Percentiles rank a stretch among this genome's conserved stretches.
Conservation (phyloP, 1,140 invertebrate species). For the Vollenhovia emeryi region DNA sequence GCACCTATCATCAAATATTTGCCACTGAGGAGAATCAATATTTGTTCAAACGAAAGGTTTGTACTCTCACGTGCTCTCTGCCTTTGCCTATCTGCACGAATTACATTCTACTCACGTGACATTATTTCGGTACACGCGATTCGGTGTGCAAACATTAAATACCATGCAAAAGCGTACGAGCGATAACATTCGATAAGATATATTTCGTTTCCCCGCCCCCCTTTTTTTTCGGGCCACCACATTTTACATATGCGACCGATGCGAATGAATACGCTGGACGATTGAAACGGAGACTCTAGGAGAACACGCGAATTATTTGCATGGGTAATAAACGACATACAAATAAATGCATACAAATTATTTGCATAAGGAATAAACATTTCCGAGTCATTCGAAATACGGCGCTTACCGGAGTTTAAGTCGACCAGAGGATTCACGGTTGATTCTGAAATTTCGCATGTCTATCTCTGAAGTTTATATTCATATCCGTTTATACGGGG, state of each 20-base stretch:
- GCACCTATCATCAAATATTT: conserved; percentile 61
- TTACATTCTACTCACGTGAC: conserved; percentile 52
- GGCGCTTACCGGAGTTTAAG: neutral
- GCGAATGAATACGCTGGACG: neutral
- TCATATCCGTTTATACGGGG: neutral
- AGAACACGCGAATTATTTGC: conserved; percentile 7
- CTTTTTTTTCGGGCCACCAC: neutral
- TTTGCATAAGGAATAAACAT: neutral
- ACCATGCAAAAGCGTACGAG: neutral
- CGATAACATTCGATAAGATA: neutral
- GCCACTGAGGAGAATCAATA: conserved; percentile 61
- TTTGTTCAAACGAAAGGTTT: conserved; percentile 60
- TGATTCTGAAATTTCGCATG: neutral
- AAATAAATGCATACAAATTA: conserved; percentile 21
- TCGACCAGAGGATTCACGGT: neutral
- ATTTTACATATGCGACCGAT: neutral
- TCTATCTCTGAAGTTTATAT: neutral
- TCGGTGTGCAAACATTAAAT: conserved; percentile 34
- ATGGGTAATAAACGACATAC: neutral
- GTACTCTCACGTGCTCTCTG: conserved; percentile 1
- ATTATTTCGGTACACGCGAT: conserved; percentile 37
- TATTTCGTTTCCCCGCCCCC: neutral
- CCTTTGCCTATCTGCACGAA: conserved; percentile 23
- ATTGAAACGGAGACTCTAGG: conserved; percentile 3
- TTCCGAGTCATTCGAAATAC: neutral